Conservation (phyloP, 2,113 vertebrate genomes). For the Thunnus thynnus region DNA sequence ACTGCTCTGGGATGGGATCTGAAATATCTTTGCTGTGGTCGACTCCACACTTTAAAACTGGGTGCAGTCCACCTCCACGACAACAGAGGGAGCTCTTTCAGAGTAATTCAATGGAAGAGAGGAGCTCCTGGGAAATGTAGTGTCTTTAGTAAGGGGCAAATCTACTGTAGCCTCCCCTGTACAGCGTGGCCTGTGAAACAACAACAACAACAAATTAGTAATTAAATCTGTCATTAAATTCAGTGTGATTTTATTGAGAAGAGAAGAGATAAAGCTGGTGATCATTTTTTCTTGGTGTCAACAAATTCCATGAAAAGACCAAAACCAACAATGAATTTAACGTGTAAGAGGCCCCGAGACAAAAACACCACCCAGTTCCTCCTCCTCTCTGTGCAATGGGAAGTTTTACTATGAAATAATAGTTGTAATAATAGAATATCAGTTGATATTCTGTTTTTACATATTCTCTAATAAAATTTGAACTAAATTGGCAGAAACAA, state of each 20-base stretch:
- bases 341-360: too few species aligned
- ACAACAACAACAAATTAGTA: constrained; percentile 13
- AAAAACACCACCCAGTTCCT: too few species aligned
- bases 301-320: not conserved
- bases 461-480: not conserved
- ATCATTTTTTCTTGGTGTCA: not conserved
- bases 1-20: constrained; percentile 72
- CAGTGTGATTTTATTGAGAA: not conserved
- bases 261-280: too few species aligned
- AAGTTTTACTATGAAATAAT: too few species aligned
- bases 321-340: too few species aligned
- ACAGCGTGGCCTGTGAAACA: constrained; percentile 82
- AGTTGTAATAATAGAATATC: too few species aligned
- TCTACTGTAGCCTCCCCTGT: constrained; percentile 88
- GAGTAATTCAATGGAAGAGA: constrained; percentile 73
- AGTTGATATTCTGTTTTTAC: not conserved
- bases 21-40: constrained; percentile 73
- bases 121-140: constrained; percentile 76
- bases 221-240: not conserved
- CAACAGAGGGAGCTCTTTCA: constrained; percentile 80
- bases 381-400: too few species aligned
- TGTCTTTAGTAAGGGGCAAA: constrained; percentile 86
- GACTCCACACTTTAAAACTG: constrained; percentile 70
- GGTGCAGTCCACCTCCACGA: constrained; percentile 77
- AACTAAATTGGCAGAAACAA: too few species aligned